These are phyloP conservation scores for Actinia tenebrosa DNA, from an alignment of 64 coral and sea anemone genomes.

Conservation along the genomic window DNA sequence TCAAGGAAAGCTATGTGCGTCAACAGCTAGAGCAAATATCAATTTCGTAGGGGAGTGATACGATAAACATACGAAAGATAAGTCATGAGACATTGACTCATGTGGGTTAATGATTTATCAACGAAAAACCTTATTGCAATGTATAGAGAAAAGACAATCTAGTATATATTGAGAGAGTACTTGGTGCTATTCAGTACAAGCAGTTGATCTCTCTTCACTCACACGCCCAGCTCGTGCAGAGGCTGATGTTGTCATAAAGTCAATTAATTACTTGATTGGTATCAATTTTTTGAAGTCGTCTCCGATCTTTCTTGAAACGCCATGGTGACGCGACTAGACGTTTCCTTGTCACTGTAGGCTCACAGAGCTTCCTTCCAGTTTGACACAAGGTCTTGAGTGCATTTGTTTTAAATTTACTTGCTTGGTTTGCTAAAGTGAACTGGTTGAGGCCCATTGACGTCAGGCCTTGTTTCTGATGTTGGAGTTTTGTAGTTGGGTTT, in stretches of 20 bases:
- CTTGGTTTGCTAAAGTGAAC: neutral
- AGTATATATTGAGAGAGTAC: too few relatives aligned
- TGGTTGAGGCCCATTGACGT: neutral
- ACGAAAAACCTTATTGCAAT: too few relatives aligned
- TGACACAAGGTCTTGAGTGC: neutral
- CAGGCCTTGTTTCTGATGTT: neutral
- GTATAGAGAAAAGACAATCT: too few relatives aligned
- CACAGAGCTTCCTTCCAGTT: neutral
- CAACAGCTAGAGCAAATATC: too few relatives aligned
- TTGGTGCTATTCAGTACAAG: neutral
- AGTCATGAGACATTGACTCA: too few relatives aligned
- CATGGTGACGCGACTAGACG: slow-evolving; percentile 1
- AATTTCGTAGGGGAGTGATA: too few relatives aligned
- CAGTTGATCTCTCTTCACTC: neutral
- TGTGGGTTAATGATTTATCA: too few relatives aligned
- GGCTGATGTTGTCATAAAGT: neutral
- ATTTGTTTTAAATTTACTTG: neutral
- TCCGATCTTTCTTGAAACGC: neutral
- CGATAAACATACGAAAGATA: too few relatives aligned
- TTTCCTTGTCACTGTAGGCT: neutral
- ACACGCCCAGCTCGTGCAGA: neutral
- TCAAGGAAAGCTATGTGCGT: too few relatives aligned
- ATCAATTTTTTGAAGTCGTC: neutral
- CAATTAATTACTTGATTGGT: neutral
- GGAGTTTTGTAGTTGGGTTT: neutral